Percentiles rank a stretch among this genome's conserved stretches.
Conservation (phyloP, 2,113 vertebrate genomes). For the Proterorhinus semilunaris region DNA sequence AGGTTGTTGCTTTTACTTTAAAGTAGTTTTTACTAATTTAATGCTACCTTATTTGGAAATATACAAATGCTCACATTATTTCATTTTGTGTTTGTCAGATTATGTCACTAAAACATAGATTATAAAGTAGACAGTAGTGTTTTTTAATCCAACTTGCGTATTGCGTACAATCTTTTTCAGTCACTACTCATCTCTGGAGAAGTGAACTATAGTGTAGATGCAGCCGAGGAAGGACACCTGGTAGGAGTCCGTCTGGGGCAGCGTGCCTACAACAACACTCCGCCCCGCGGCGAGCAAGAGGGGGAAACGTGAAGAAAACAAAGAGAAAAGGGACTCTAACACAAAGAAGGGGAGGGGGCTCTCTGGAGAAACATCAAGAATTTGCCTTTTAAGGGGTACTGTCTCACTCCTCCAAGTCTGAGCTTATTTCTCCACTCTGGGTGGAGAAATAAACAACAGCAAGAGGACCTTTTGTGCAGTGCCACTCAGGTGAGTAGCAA, state of each 20-base stretch:
- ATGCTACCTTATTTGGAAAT: too few species aligned
- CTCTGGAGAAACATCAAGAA: conserved; percentile 70
- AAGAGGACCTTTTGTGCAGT: conserved; percentile 16
- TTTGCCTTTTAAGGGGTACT: conserved; percentile 78
- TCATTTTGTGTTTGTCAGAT: too few species aligned
- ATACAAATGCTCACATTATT: too few species aligned
- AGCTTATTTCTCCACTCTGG: conserved; percentile 23
- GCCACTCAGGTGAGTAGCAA: too few species aligned
- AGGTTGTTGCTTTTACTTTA: too few species aligned
- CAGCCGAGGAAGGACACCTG: conserved; percentile 49
- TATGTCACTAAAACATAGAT: too few species aligned
- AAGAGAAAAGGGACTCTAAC: conserved; percentile 33
- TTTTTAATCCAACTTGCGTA: too few species aligned
- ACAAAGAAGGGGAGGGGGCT: conserved; percentile 30
- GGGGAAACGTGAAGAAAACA: conserved; percentile 22
- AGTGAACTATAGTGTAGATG: background rate
- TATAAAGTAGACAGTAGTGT: too few species aligned
- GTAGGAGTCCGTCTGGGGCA: conserved; percentile 35
- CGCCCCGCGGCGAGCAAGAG: background rate
- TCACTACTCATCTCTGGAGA: background rate
- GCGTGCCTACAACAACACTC: conserved; percentile 40
- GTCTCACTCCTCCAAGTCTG: conserved; percentile 54
- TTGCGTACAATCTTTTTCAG: too few species aligned
- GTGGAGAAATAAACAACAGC: conserved; percentile 57
- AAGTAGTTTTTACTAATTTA: too few species aligned